These are phyloP conservation scores for Amphiprion percula DNA, from an alignment of 2,113 vertebrate genomes.

Conservation along the genomic window DNA sequence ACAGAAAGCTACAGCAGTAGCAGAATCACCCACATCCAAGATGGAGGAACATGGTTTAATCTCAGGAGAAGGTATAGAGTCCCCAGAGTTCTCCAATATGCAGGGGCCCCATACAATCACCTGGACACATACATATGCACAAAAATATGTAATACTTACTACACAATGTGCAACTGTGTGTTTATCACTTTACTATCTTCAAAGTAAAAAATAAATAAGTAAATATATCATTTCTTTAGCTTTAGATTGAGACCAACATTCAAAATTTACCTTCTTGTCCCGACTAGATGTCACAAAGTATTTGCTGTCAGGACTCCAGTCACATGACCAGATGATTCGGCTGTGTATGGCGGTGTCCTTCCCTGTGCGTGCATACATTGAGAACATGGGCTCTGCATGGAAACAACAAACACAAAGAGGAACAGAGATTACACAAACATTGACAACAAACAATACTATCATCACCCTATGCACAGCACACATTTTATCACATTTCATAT, in stretches of 20 bases:
- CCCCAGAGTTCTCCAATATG: slow-evolving; percentile 54
- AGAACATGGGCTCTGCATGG: slow-evolving; percentile 88
- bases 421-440: slow-evolving; percentile 4
- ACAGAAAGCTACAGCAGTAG: slow-evolving; percentile 91
- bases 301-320: slow-evolving; percentile 94
- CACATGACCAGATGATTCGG: slow-evolving; percentile 98
- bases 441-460: not conserved
- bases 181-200: slow-evolving; percentile 2
- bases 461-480: not conserved
- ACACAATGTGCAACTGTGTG: not conserved
- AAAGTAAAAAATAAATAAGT: not conserved
- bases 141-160: not conserved
- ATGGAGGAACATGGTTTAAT: slow-evolving; percentile 89
- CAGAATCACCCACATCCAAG: slow-evolving; percentile 91
- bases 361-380: slow-evolving; percentile 87
- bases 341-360: slow-evolving; percentile 91
- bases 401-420: slow-evolving; percentile 43
- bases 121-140: slow-evolving; percentile 71
- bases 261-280: slow-evolving; percentile 92
- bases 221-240: not conserved
- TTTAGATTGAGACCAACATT: not conserved
- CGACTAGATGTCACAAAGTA: slow-evolving; percentile 96
- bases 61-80: slow-evolving; percentile 46
- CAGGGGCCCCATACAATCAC: slow-evolving; percentile 93
- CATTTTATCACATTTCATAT: slow-evolving; percentile 9